These are phyloP conservation scores for Phycodurus eques DNA, from an alignment of 2,113 vertebrate species.

Conservation along the genomic window DNA sequence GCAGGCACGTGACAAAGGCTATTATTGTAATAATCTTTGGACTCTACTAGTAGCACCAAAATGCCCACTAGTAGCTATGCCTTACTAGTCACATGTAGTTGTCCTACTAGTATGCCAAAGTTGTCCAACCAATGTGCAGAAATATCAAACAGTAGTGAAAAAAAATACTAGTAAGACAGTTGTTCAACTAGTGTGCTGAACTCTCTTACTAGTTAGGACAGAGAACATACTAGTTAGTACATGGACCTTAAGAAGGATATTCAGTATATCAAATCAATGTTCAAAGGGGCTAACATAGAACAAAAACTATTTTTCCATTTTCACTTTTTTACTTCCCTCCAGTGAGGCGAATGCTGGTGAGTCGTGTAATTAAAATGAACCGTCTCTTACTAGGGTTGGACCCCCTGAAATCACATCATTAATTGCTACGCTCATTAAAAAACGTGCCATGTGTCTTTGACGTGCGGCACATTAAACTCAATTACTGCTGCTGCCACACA, in stretches of 20 bases:
- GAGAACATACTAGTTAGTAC: not conserved
- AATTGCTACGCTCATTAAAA: slow-evolving; percentile 69
- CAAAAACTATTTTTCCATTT: not conserved
- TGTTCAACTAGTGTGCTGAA: not conserved
- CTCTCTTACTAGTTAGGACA: not conserved
- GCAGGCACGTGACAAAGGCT: too few relatives aligned
- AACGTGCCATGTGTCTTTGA: slow-evolving; percentile 61
- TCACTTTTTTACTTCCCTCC: slow-evolving; percentile 31
- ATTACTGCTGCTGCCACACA: slow-evolving; percentile 43
- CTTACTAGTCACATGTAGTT: too few relatives aligned
- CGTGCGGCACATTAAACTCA: slow-evolving; percentile 43
- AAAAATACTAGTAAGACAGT: too few relatives aligned
- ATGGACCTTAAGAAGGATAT: not conserved
- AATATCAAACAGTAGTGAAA: too few relatives aligned
- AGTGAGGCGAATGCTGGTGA: slow-evolving; percentile 48
- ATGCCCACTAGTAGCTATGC: too few relatives aligned
- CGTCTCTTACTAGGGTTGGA: slow-evolving; percentile 45
- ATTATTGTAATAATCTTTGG: too few relatives aligned
- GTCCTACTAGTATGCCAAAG: too few relatives aligned
- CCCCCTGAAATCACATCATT: slow-evolving; percentile 43
- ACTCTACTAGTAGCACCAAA: too few relatives aligned
- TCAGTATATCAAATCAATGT: too few relatives aligned
- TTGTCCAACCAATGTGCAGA: too few relatives aligned
- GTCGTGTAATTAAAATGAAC: slow-evolving; percentile 63
- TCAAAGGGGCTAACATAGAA: too few relatives aligned